phyloP scores from a whole-genome alignment of 2,888 invertebrate species.

The Sarcophaga rosellei region DNA sequence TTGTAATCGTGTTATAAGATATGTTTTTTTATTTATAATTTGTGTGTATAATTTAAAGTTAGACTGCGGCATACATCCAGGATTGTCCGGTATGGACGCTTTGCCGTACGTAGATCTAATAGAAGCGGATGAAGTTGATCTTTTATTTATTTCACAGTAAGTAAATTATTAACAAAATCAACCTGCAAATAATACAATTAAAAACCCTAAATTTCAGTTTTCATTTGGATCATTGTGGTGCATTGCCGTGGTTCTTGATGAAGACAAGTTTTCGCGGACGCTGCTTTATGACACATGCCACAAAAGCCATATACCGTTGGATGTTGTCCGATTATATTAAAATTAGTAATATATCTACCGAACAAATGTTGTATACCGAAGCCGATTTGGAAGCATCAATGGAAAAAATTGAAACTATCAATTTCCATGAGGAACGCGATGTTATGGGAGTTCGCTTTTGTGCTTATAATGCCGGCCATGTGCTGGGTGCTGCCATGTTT shows the following conservation, averaged over 20 bases:
- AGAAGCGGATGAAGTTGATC: conserved; percentile 98
- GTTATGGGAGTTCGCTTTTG: conserved; percentile 98
- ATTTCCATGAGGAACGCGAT: conserved; percentile 99
- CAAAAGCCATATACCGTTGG: conserved; percentile 99
- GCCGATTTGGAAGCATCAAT: conserved; percentile 98
- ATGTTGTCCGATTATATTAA: conserved; percentile 99
- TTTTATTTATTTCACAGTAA: conserved; percentile 96
- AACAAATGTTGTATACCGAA: conserved; percentile 98
- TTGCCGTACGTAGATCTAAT: conserved; percentile 98
- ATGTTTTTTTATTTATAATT: not conserved
- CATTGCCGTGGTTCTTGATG: conserved; percentile 97
- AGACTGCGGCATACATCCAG: conserved; percentile 99
- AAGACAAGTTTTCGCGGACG: conserved; percentile 98
- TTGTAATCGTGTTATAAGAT: not conserved
- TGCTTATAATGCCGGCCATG: conserved; percentile 99
- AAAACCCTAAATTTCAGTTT: conserved; percentile 85
- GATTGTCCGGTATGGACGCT: conserved; percentile 97
- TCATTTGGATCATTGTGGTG: conserved; percentile 99
- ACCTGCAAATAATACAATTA: not conserved
- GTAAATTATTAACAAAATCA: conserved; percentile 71
- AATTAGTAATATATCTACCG: conserved; percentile 98
- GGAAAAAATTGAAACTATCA: conserved; percentile 99
- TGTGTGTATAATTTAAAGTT: conserved; percentile 79
- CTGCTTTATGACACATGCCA: conserved; percentile 99
- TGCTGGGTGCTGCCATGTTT: conserved; percentile 99